Evolutionary conservation across 2,113 vertebrate species (phyloP), one percentile per base, ranked within the genome.

Genomic region (Myrmophylax atrothorax): DNA sequence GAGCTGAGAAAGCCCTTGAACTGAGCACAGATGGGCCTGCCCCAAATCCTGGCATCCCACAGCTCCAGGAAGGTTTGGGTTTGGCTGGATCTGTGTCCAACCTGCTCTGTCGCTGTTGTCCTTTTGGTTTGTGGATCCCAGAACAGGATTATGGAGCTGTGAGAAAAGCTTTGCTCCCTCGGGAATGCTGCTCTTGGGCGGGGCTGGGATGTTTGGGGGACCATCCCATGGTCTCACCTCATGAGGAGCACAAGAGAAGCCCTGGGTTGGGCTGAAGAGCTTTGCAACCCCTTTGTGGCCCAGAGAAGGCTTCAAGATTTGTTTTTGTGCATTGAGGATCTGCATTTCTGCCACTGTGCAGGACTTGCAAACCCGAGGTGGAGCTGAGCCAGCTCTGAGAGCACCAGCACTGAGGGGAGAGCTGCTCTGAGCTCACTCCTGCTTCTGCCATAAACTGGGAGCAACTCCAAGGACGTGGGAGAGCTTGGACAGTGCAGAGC

Each of bases 391-490:
- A 94, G 95, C 81, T 44, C 53, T 0, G 22, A 93, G 94, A 62
- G 1, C n/a, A 24, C 67, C 68, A 52, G 64, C 26, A 0, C 6
- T 0, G 42, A 14, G 84, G 84, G 89, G 1, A 92, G 89, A 93
- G 81, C 83, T 18, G 15, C 47, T 89, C 94, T 95, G 93, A 95
- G 91, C 93, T 97, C 92, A 85, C 59, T 93, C 59, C 1, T 72
- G 69, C 91, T 87, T 17, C 1, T 91, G 91, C 89, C 93, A 66
- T 31, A 73, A 83, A 26, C 87, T 93, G 95, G 94, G 94, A 97
- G 89, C 3, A 83, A 53, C 84, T 93, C 93, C 95, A 95, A 94
- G 91, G 96, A 93, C 33, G 56, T 95, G 86, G 94, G 96, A 90
- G 95, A 94, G 82, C 42, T 40, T 93, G 95, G 94, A 3, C 89